These are phyloP conservation scores for Parauchenoglanis punctatus DNA, from an alignment of 2,797 vertebrate genomes.

Conservation along the genomic window DNA sequence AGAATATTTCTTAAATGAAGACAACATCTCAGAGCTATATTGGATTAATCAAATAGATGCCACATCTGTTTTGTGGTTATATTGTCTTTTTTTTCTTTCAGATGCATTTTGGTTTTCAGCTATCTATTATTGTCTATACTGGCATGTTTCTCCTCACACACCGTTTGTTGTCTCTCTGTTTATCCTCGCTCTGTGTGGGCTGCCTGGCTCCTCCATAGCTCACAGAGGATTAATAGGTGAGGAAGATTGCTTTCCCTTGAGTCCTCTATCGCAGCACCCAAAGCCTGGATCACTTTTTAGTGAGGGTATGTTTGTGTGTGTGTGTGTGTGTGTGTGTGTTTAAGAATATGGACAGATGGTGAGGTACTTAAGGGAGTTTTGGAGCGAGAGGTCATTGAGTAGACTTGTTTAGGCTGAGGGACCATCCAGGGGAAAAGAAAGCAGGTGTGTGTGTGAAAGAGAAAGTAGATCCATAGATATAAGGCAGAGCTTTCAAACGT, in stretches of 20 bases:
- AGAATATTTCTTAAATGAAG: neutral
- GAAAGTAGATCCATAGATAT: neutral
- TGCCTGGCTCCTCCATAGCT: conserved; percentile 6
- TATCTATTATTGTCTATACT: neutral
- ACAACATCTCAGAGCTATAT: neutral
- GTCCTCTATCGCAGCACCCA: neutral
- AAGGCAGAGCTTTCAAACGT: neutral
- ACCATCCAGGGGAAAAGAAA: conserved; percentile 21
- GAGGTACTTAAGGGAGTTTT: conserved; percentile 46
- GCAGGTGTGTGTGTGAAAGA: conserved; percentile 1
- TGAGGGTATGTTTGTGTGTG: conserved; percentile 19
- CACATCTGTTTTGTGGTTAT: neutral
- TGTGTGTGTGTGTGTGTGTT: conserved; percentile 37
- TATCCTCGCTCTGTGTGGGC: neutral
- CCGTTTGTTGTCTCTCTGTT: conserved; percentile 17
- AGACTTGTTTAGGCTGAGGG: conserved; percentile 47
- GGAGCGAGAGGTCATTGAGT: conserved; percentile 42
- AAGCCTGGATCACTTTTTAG: neutral
- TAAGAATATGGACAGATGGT: conserved; percentile 49
- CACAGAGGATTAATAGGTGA: conserved; percentile 33
- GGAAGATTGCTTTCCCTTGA: conserved; percentile 14
- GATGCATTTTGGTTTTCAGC: neutral
- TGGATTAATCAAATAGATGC: neutral
- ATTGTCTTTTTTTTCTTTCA: neutral
- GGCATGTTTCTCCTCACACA: neutral